Base-by-base conservation (phyloP, 2,113 vertebrate genomes). In the Caranx ignobilis region DNA sequence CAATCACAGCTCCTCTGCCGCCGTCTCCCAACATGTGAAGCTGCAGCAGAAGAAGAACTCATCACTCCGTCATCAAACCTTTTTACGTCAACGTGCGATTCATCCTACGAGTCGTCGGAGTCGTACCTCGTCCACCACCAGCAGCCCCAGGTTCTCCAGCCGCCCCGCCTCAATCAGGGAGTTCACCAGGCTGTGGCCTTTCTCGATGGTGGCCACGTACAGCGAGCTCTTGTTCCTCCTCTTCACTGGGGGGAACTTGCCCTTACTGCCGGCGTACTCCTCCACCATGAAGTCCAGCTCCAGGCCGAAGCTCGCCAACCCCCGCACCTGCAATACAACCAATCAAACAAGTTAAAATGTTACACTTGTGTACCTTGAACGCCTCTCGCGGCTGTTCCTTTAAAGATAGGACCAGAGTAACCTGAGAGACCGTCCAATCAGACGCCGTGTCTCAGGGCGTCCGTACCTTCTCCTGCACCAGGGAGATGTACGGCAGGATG, bases 261-360 rank as follows among this genome's bases (percentile, higher is more conserved):
- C 98, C 93, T 97, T 99, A 85, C 97, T 98, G 84, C 97, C 97
- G 0, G 98, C 97, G 11, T 99, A 99, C 91, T 99, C 98, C 93
- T 99, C 98, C 87, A 99, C 96, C 92, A 98, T 92, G 94, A 99
- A 99, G 86, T 95, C 96, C 83, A 99, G 84, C 86, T 99, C 97
- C 94, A 99, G 63, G 50, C 97, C 98, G 72, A 99, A 97, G 89
- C 89, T 93, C 0, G 96, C 95, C 21, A 99, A 86, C 39, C 94
- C 95, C 18, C 96, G 95, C 13, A 99, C 95, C 98, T 99, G 85
- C 1, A 26, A 56, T 34, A 59, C 2, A 83, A 37, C 3, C 26
- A 26, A 26, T 26, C 26, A 26, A 26, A 26, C 37, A 8, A 37
- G 8, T 37, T 37, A 37, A 37, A 37, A 37, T 8, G 8, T 37